Conservation (phyloP, 2,797 vertebrate genomes). For the Menidia menidia region DNA sequence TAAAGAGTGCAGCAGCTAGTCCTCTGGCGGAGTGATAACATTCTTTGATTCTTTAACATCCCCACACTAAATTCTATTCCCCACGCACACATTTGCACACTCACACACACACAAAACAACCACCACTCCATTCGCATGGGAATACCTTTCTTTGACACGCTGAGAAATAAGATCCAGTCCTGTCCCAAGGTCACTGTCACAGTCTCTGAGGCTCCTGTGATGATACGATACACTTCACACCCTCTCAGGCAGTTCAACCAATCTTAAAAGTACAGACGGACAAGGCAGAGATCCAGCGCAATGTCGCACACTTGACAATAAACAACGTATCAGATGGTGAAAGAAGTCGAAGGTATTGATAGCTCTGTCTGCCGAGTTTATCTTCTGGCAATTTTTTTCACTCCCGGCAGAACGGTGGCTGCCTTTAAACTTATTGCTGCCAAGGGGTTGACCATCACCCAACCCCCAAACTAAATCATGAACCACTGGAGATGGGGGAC, state of each 20-base stretch:
- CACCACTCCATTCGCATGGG: slow-evolving; percentile 20
- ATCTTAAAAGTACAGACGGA: slow-evolving; percentile 63
- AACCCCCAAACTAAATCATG: slow-evolving; percentile 61
- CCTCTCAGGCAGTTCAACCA: slow-evolving; percentile 60
- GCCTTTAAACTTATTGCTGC: slow-evolving; percentile 49
- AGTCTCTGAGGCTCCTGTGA: slow-evolving; percentile 60
- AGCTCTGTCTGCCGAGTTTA: slow-evolving; percentile 51
- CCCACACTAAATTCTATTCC: slow-evolving; percentile 1
- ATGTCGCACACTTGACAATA: slow-evolving; percentile 67
- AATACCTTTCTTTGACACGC: slow-evolving; percentile 40
- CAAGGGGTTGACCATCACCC: slow-evolving; percentile 36
- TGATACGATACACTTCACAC: slow-evolving; percentile 71
- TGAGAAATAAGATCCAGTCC: slow-evolving; percentile 76
- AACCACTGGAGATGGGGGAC: slow-evolving; percentile 39
- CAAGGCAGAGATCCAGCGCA: slow-evolving; percentile 58
- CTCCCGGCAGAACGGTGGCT: slow-evolving; percentile 21
- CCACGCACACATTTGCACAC: slow-evolving; percentile 10
- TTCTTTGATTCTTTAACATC: slow-evolving; percentile 26
- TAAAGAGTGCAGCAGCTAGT: slow-evolving; percentile 50
- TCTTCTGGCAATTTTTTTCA: slow-evolving; percentile 32
- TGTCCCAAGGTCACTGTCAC: slow-evolving; percentile 76
- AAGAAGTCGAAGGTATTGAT: slow-evolving; percentile 74
- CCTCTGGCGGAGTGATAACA: slow-evolving; percentile 29
- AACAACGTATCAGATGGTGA: slow-evolving; percentile 77
- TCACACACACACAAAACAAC: slow-evolving; percentile 13